A percentile compares a stretch with the other conserved stretches of the same genome.
Conservation (phyloP, 30 jellyfish, hydroid and myxozoan species). For the Thelohanellus kitauei region DNA sequence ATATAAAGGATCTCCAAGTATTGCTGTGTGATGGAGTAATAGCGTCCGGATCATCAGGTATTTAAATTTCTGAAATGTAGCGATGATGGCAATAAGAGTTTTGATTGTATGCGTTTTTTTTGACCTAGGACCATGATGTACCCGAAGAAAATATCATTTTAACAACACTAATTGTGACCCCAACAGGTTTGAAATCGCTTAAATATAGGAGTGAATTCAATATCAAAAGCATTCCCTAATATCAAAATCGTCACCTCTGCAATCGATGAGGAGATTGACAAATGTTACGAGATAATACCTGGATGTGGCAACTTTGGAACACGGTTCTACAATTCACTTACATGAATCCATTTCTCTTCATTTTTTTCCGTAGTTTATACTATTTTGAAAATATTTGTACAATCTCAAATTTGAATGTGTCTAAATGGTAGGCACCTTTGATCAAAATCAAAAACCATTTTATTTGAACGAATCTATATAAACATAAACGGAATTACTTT, state of each 20-base stretch:
- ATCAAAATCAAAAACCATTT: too few relatives aligned
- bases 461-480: too few relatives aligned
- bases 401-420: too few relatives aligned
- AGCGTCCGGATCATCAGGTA: conserved; percentile 96
- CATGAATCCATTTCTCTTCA: too few relatives aligned
- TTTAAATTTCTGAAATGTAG: conserved; percentile 17
- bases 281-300: conserved; percentile 42
- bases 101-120: conserved; percentile 25
- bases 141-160: conserved; percentile 57
- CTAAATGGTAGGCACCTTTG: too few relatives aligned
- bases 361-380: too few relatives aligned
- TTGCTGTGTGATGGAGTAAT: conserved; percentile 74
- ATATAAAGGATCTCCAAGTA: conserved; percentile 34
- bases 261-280: conserved; percentile 60
- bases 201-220: conserved; percentile 35
- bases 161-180: conserved; percentile 63
- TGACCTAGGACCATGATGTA: conserved; percentile 58
- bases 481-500: too few relatives aligned
- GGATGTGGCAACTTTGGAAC: conserved; percentile 56
- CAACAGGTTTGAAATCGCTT: conserved; percentile 18
- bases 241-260: conserved; percentile 67
- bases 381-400: too few relatives aligned
- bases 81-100: conserved; percentile 76
- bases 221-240: conserved; percentile 73
- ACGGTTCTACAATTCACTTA: too few relatives aligned